Conservation (phyloP, 2,888 invertebrate genomes). For the Uloborus plumipes region DNA sequence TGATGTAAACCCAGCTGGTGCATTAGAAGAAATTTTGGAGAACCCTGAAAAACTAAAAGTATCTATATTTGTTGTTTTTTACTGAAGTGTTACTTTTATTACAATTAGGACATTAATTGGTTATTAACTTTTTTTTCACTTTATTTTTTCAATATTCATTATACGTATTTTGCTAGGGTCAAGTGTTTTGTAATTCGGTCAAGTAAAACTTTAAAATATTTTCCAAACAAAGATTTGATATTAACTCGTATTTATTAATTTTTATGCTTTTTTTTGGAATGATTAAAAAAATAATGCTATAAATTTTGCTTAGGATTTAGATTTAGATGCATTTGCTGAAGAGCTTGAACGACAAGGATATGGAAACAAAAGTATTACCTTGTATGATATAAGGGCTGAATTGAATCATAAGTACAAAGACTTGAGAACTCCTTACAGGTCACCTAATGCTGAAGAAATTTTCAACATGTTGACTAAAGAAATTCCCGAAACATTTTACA, state of each 20-base stretch:
- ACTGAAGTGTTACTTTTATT: too few species aligned
- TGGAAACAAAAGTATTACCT: slow-evolving; percentile 81
- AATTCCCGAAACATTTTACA: slow-evolving; percentile 92
- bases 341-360: slow-evolving; percentile 91
- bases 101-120: too few species aligned
- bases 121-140: too few species aligned
- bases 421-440: slow-evolving; percentile 81
- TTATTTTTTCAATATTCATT: too few species aligned
- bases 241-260: too few species aligned
- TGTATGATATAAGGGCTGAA: slow-evolving; percentile 97
- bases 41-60: slow-evolving; percentile 89
- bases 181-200: too few species aligned
- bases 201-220: too few species aligned
- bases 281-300: too few species aligned
- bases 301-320: slow-evolving; percentile 79
- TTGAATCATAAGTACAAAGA: slow-evolving; percentile 94
- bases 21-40: slow-evolving; percentile 96
- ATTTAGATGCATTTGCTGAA: slow-evolving; percentile 97
- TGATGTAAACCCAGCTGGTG: slow-evolving; percentile 92
- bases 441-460: slow-evolving; percentile 86
- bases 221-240: too few species aligned
- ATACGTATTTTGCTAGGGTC: too few species aligned
- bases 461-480: slow-evolving; percentile 98
- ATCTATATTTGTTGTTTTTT: not conserved
- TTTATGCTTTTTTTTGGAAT: too few species aligned